These are phyloP conservation scores for Eulemur albifrons DNA, from an alignment of 2,797 vertebrate species.

Conservation along the genomic window DNA sequence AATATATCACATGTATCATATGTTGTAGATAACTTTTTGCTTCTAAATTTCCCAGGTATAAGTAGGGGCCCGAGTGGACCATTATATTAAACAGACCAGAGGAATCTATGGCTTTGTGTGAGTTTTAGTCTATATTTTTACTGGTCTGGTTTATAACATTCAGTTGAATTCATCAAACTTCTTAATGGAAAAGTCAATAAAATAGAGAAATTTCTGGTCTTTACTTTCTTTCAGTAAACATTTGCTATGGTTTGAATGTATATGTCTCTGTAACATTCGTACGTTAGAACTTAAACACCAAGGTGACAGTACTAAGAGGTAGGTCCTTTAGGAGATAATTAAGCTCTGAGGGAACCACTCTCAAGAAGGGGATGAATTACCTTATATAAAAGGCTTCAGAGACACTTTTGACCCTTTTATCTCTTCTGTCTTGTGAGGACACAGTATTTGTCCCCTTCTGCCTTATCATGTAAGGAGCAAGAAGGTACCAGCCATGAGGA, in stretches of 20 bases:
- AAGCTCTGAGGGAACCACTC: too few species aligned
- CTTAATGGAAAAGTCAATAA: neutral
- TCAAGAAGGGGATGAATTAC: neutral
- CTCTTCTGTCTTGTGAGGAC: neutral
- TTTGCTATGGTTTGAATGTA: neutral
- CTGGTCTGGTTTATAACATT: neutral
- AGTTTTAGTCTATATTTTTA: neutral
- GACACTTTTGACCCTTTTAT: neutral
- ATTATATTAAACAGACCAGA: neutral
- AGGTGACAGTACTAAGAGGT: neutral
- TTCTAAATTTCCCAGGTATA: neutral
- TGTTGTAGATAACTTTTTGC: neutral
- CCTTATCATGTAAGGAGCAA: accelerated
- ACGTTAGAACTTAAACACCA: neutral
- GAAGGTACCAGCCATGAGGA: neutral
- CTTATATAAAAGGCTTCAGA: neutral
- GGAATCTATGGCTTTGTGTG: neutral
- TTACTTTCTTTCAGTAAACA: neutral
- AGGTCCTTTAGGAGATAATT: neutral
- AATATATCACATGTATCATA: neutral
- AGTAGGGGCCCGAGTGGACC: neutral
- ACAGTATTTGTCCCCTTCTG: neutral
- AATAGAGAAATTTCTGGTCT: neutral
- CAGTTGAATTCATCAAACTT: neutral
- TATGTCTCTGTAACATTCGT: too few species aligned